These are phyloP conservation scores for Chunga burmeisteri DNA, from an alignment of 2,113 vertebrate species.

Conservation along the genomic window DNA sequence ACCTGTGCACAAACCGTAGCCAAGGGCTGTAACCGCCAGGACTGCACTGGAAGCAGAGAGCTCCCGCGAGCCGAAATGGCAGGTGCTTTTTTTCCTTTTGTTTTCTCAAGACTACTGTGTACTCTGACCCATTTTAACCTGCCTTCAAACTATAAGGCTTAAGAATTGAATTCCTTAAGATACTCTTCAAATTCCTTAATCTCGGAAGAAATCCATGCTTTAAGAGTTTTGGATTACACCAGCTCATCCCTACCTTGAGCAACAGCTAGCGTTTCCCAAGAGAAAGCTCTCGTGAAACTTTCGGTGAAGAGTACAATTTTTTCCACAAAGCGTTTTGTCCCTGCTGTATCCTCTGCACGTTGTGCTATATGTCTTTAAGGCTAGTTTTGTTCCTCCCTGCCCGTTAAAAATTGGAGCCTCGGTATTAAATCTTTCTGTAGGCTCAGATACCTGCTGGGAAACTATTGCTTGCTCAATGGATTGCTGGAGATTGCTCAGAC, in stretches of 20 bases:
- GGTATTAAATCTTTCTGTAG: neutral
- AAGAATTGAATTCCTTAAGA: neutral
- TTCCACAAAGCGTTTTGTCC: neutral
- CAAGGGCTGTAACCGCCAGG: neutral
- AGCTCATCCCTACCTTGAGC: neutral
- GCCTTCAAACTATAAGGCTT: neutral
- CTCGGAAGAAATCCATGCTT: neutral
- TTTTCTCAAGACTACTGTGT: neutral
- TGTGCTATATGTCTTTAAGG: neutral
- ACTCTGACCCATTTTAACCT: neutral
- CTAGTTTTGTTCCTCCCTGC: neutral
- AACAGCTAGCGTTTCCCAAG: neutral
- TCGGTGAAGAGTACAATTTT: neutral
- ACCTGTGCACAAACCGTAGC: neutral
- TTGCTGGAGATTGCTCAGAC: neutral
- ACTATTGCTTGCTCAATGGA: neutral
- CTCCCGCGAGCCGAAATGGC: neutral
- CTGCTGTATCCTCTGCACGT: rapidly evolving
- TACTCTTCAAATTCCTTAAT: neutral
- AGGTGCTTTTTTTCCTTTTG: neutral
- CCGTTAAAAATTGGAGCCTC: neutral
- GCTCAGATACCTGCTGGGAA: neutral
- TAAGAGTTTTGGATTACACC: neutral
- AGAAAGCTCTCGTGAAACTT: neutral
- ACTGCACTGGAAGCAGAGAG: neutral